phyloP scores from a whole-genome alignment of 2,797 vertebrate species.

The Buphagus erythrorhynchus region DNA sequence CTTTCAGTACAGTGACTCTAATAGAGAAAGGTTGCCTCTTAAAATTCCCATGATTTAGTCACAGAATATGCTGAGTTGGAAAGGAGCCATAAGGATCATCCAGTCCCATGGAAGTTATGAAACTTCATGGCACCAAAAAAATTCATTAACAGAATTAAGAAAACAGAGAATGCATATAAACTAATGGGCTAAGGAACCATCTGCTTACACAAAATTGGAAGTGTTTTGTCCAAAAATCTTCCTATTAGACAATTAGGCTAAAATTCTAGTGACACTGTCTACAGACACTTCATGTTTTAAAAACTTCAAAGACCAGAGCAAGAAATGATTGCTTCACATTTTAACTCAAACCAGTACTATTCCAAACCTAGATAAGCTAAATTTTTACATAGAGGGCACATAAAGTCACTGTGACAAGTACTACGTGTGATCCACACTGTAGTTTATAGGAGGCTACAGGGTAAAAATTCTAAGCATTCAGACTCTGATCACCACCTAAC shows the following conservation, averaged over 20 bases:
- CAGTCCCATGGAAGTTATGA: background rate
- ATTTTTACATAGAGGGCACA: background rate
- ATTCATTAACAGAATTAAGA: background rate
- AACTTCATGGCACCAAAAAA: background rate
- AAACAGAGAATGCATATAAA: background rate
- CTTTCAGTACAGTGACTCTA: background rate
- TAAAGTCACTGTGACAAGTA: background rate
- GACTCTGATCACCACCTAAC: background rate
- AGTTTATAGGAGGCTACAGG: background rate
- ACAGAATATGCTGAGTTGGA: background rate
- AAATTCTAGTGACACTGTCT: background rate
- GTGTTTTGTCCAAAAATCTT: background rate
- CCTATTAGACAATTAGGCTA: background rate
- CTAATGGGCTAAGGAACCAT: background rate
- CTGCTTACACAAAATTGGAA: background rate
- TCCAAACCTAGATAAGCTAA: background rate
- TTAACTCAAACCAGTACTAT: background rate
- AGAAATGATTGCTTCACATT: background rate
- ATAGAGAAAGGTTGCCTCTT: background rate
- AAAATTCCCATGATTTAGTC: background rate
- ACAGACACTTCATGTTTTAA: background rate
- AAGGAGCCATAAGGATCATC: background rate
- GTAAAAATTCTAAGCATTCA: background rate
- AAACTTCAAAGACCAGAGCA: background rate
- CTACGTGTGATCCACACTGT: background rate